Evolutionary conservation across 2,888 invertebrate species (phyloP).

Genomic region (Cheiracanthium punctorium): DNA sequence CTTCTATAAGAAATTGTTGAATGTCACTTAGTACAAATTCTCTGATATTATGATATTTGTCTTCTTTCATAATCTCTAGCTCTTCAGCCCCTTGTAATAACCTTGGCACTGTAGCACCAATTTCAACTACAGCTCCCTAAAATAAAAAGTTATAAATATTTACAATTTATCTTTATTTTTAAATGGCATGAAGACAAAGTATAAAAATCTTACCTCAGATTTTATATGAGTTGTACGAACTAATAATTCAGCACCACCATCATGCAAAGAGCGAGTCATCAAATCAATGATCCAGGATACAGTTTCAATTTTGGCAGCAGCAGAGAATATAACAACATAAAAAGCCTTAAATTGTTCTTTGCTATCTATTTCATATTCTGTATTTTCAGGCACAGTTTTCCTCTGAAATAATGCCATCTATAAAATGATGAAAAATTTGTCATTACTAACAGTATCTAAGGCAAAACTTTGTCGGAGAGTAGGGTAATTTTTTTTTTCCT

Average conservation of each 20-base stretch:
- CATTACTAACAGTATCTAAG: too few species aligned
- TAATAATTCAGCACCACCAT: constrained; percentile 58
- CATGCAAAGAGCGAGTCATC: constrained; percentile 34
- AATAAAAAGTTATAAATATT: not conserved
- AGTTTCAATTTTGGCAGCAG: constrained; percentile 33
- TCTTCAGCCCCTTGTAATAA: constrained; percentile 58
- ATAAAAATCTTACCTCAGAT: constrained; percentile 27
- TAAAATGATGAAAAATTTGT: too few species aligned
- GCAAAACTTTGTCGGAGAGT: too few species aligned
- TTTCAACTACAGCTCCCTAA: constrained; percentile 54
- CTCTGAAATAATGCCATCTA: too few species aligned
- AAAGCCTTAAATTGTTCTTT: too few species aligned
- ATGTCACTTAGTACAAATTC: constrained; percentile 57
- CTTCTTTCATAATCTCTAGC: constrained; percentile 62
- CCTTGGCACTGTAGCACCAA: constrained; percentile 45
- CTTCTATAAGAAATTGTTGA: constrained; percentile 50
- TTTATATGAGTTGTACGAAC: constrained; percentile 6
- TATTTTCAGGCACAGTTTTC: too few species aligned
- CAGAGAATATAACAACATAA: constrained; percentile 50
- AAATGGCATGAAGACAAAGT: not conserved
- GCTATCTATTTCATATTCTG: too few species aligned
- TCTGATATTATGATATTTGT: constrained; percentile 51
- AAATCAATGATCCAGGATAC: constrained; percentile 38
- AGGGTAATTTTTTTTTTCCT: too few species aligned
- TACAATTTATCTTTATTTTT: not conserved